phyloP scores from a whole-genome alignment of 2,888 invertebrate species.

The Acronicta alni region DNA sequence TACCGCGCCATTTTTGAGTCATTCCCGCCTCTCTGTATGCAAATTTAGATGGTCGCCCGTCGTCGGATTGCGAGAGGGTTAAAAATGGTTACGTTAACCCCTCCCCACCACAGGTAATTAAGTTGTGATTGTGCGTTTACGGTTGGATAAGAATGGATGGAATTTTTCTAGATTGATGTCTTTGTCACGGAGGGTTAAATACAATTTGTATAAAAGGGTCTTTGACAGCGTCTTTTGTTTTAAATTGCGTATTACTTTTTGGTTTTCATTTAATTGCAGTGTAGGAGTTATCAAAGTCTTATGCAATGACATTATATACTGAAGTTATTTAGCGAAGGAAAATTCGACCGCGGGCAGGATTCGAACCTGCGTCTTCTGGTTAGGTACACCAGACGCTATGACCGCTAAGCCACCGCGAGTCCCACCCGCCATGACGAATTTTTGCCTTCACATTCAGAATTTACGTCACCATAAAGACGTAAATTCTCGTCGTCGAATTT shows the following conservation, averaged over 20 bases:
- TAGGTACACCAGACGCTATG: no score
- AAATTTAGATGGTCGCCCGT: slow-evolving; percentile 66
- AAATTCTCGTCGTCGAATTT: no score
- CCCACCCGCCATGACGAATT: no score
- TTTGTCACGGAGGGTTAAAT: slow-evolving; percentile 48
- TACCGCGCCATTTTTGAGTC: slow-evolving; percentile 74
- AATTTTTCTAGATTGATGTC: slow-evolving; percentile 57
- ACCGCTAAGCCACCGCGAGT: no score
- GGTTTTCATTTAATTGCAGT: background rate
- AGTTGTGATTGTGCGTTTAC: slow-evolving; percentile 56
- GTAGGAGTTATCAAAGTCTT: no score
- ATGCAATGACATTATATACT: no score
- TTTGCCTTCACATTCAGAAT: no score
- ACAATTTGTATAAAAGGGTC: slow-evolving; percentile 40
- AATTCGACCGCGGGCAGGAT: no score
- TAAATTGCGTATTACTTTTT: slow-evolving; percentile 10
- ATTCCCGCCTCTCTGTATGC: slow-evolving; percentile 73
- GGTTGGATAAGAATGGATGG: slow-evolving; percentile 44
- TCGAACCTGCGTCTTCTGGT: no score
- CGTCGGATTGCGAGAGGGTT: slow-evolving; percentile 54
- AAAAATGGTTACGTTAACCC: slow-evolving; percentile 56
- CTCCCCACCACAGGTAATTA: slow-evolving; percentile 58
- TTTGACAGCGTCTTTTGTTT: slow-evolving; percentile 26
- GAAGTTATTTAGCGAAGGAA: no score
- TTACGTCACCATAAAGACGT: no score